Percentiles rank a stretch among this genome's conserved stretches.
Evolutionary conservation across 1,140 invertebrate species (phyloP).

Genomic region (Zaprionus vittiger): DNA sequence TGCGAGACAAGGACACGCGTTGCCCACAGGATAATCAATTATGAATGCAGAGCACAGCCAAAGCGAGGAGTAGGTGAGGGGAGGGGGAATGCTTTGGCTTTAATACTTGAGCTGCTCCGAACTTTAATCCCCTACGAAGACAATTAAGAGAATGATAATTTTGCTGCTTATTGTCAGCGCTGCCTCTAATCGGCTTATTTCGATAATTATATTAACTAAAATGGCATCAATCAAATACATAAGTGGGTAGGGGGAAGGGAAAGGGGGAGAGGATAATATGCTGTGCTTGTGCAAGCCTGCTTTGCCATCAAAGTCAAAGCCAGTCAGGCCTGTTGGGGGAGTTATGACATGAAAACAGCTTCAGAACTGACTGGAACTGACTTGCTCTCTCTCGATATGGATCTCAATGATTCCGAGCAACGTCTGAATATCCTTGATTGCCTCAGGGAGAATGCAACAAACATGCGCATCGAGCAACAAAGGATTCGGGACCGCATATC

Average conservation of each 20-base stretch:
- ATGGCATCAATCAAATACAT: slow-evolving; percentile 52
- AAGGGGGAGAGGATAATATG: not conserved
- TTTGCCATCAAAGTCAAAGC: not conserved
- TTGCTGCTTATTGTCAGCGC: slow-evolving; percentile 49
- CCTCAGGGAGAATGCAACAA: slow-evolving; percentile 52
- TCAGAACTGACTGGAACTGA: not conserved
- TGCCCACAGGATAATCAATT: slow-evolving; percentile 73
- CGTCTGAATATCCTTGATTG: slow-evolving; percentile 46
- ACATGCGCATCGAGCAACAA: slow-evolving; percentile 47
- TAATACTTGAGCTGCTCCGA: slow-evolving; percentile 36
- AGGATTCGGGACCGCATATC: slow-evolving; percentile 35
- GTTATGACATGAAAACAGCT: not conserved
- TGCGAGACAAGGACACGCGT: slow-evolving; percentile 44
- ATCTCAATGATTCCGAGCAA: not conserved
- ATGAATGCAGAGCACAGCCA: slow-evolving; percentile 58
- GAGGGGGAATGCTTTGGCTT: not conserved
- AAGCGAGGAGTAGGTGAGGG: not conserved
- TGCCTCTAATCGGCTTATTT: slow-evolving; percentile 63
- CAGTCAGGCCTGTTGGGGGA: not conserved
- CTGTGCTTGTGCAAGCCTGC: slow-evolving; percentile 33
- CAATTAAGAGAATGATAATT: slow-evolving; percentile 50
- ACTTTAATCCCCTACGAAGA: slow-evolving; percentile 21
- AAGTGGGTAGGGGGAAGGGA: not conserved
- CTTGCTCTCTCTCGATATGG: slow-evolving; percentile 32
- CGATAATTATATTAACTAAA: slow-evolving; percentile 53